phyloP scores from a whole-genome alignment of 2,113 vertebrate species.

The Daphoenositta chrysoptera region DNA sequence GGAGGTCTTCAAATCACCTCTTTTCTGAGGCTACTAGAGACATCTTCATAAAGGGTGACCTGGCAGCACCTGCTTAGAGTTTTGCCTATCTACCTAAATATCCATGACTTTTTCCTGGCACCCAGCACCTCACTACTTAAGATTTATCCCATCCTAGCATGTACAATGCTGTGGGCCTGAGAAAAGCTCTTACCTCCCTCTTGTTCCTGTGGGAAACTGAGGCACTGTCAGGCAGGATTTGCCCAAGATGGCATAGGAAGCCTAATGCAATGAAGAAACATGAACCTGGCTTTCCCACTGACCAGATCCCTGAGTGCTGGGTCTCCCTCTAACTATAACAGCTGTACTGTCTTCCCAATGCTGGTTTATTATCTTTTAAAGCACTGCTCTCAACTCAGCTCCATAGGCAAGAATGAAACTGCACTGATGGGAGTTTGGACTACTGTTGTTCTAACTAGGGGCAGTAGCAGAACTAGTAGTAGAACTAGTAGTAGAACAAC shows the following conservation, averaged over 20 bases:
- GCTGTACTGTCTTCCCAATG: not conserved
- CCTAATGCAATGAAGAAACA: not conserved
- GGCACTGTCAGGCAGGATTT: not conserved
- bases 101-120: not conserved
- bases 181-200: not conserved
- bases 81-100: not conserved
- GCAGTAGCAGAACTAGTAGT: too few species aligned
- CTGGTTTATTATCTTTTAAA: not conserved
- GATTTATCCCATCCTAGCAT: not conserved
- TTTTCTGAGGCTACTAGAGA: not conserved
- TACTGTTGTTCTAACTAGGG: not conserved
- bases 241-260: not conserved
- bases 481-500: too few species aligned
- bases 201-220: not conserved
- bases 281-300: not conserved
- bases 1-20: not conserved
- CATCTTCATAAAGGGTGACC: not conserved
- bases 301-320: not conserved
- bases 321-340: not conserved
- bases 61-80: not conserved
- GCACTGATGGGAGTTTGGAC: not conserved
- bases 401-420: not conserved
- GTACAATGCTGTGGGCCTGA: accelerated
- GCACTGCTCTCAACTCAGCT: not conserved
- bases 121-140: not conserved